Base-by-base conservation (phyloP, 2,113 vertebrate genomes). In the Eolophus roseicapilla region DNA sequence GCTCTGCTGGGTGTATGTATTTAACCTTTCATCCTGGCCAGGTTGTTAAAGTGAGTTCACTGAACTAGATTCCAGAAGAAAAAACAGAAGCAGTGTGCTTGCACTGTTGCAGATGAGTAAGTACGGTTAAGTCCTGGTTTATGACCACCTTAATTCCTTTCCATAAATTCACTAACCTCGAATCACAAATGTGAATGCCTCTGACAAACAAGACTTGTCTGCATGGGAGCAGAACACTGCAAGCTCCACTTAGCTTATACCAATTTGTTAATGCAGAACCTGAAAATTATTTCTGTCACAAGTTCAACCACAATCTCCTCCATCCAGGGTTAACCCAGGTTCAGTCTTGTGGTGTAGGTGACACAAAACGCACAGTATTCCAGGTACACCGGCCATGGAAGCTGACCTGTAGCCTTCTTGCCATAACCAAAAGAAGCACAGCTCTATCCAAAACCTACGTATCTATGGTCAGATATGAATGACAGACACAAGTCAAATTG, bases 111-210 rank as follows among this genome's bases (percentile, higher is more conserved):
- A 93, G 80, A 95, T 95, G 91, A 86, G 20, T 92, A 92, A 94
- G 86, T 82, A 85, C 0, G 2, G 77, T 78, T 93, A 95, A 96
- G 84, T 79, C 91, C 49, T 74, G 62, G 65, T 96, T 96, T 96
- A 96, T 76, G 81, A 91, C 67, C 74, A 87, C 59, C 33, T 16
- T 95, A 93, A 96, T 85, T 94, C 93, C 75, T 77, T 92, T 85
- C 88, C 92, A 96, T 94, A 90, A 93, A 96, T 94, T 73, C 88
- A 70, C 67, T 70, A 89, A 84, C 90, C 82, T 89, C 92, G 84
- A 82, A 82, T 91, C 92, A 69, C 74, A 93, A 93, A 63, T 77
- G 12, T 77, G 53, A 96, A 76, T 41, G 77, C 39, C 62, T 94
- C 90, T 86, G 77, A 94, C 91, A 95, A 95, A 79, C 70, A 92